A percentile compares a stretch with the other conserved stretches of the same genome.
phyloP scores from a whole-genome alignment of 2,113 vertebrate genomes.

The Gila orcuttii region DNA sequence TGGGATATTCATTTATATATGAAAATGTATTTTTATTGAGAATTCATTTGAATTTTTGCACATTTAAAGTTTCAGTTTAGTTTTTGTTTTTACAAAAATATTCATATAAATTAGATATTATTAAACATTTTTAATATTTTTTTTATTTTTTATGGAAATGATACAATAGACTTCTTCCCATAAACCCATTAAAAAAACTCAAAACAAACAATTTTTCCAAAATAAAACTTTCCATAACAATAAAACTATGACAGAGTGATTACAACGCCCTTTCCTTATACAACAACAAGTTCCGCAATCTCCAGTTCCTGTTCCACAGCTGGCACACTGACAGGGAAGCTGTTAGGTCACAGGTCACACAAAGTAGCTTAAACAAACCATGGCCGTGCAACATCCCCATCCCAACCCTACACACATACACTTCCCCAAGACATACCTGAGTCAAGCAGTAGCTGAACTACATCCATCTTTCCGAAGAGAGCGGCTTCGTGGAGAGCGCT shows the following conservation, averaged over 20 bases:
- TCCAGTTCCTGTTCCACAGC: constrained; percentile 46
- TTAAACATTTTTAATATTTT: too few species aligned
- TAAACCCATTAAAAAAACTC: background rate
- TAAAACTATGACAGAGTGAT: background rate
- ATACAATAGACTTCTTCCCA: background rate
- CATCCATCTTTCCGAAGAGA: constrained; percentile 95
- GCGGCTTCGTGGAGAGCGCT: constrained; percentile 95
- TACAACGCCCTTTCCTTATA: constrained; percentile 22
- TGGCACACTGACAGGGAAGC: constrained; percentile 34
- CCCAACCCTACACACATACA: constrained; percentile 16
- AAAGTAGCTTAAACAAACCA: background rate
- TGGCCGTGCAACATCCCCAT: background rate
- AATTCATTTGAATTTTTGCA: background rate
- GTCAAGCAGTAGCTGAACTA: constrained; percentile 91
- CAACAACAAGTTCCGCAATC: constrained; percentile 35
- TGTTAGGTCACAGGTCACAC: constrained; percentile 33
- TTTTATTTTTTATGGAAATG: background rate
- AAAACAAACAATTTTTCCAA: background rate
- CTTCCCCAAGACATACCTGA: constrained; percentile 80
- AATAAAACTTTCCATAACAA: constrained; percentile 4
- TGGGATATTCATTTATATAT: background rate
- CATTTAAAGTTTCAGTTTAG: background rate
- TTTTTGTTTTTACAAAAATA: background rate
- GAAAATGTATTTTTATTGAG: too few species aligned
- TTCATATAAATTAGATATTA: background rate